Evolutionary conservation across 1,140 invertebrate genomes (phyloP).

Genomic region (Drosophila nigromelanica): DNA sequence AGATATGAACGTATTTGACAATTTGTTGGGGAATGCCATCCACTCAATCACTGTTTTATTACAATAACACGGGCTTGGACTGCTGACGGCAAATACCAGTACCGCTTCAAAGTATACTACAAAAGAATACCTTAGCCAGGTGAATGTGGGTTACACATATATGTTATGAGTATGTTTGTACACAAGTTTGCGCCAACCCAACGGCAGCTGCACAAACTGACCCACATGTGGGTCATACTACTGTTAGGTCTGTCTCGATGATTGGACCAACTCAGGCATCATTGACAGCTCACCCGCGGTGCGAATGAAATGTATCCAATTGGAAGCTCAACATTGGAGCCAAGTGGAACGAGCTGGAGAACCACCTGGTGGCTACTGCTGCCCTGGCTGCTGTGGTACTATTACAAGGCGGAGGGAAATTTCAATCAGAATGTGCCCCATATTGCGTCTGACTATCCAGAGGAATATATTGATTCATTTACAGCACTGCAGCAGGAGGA

Average conservation of each 20-base stretch:
- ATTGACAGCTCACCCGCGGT: constrained; percentile 5
- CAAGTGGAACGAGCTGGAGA: not conserved
- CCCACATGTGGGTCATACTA: constrained; percentile 45
- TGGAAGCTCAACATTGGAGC: constrained; percentile 4
- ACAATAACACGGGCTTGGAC: constrained; percentile 21
- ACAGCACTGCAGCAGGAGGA: constrained; percentile 36
- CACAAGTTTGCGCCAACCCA: constrained; percentile 9
- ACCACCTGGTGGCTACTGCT: constrained; percentile 30
- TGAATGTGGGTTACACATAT: constrained; percentile 60
- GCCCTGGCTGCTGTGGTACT: constrained; percentile 16
- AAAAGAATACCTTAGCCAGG: constrained; percentile 15
- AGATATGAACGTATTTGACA: not conserved
- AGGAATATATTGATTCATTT: constrained; percentile 55
- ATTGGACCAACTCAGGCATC: constrained; percentile 12
- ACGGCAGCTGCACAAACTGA: constrained; percentile 69
- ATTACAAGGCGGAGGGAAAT: constrained; percentile 34
- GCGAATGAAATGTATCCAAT: constrained; percentile 15
- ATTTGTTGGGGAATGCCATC: not conserved
- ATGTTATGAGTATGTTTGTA: not conserved
- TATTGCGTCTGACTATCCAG: constrained; percentile 28
- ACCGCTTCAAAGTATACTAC: constrained; percentile 53
- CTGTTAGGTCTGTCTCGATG: constrained; percentile 3
- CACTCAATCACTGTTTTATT: constrained; percentile 20
- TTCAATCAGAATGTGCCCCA: constrained; percentile 25
- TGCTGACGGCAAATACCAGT: constrained; percentile 8